Conservation (phyloP, 2,113 vertebrate genomes). For the Zosterops hypoxanthus region DNA sequence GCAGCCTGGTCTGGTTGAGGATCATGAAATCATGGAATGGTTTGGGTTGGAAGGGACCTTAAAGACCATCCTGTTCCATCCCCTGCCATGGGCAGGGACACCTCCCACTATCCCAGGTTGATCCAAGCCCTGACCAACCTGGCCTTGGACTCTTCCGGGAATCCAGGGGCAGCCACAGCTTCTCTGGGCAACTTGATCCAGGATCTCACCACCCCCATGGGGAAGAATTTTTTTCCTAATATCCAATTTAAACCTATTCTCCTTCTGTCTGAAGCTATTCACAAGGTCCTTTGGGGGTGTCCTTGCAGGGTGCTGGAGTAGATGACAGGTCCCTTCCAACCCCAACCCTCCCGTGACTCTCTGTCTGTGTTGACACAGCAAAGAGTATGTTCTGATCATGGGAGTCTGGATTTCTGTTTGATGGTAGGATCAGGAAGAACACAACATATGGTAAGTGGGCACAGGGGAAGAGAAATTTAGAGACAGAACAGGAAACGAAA, state of each 20-base stretch:
- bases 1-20: background rate
- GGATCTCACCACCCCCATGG: fast-evolving
- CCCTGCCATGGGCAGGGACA: background rate
- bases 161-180: background rate
- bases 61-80: fast-evolving
- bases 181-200: background rate
- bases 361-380: background rate
- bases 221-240: background rate
- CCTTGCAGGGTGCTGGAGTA: background rate
- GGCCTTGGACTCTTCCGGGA: background rate
- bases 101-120: fast-evolving
- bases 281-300: background rate
- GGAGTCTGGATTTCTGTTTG: background rate
- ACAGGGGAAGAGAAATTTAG: background rate
- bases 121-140: fast-evolving
- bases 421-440: background rate
- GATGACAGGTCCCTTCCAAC: background rate
- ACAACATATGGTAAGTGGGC: background rate
- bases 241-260: background rate
- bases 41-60: background rate
- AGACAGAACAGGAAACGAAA: background rate
- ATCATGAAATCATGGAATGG: background rate
- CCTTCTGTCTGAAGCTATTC: background rate
- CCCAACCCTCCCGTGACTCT: background rate
- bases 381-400: background rate